Conservation (phyloP, 2,888 invertebrate species). For the Harpalus rubripes region DNA sequence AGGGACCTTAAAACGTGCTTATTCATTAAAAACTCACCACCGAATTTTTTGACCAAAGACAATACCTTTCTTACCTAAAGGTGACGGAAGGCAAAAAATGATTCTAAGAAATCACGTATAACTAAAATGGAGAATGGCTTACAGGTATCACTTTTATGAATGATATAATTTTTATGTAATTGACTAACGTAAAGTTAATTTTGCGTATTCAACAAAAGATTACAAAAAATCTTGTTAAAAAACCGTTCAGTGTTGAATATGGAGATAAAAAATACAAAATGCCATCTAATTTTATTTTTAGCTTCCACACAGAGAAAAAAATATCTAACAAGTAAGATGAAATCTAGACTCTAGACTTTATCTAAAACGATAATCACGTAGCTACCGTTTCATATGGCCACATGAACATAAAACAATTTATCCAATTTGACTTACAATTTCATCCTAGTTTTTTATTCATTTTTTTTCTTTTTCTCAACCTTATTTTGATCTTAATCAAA, state of each 20-base stretch:
- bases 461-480: neutral
- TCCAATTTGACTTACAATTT: constrained; percentile 29
- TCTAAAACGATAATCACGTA: constrained; percentile 30
- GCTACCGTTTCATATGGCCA: constrained; percentile 25
- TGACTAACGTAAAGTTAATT: no score
- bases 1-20: no score
- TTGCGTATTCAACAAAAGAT: no score
- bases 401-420: constrained; percentile 20
- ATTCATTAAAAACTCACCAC: no score
- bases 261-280: neutral
- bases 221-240: no score
- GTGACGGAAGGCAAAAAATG: no score
- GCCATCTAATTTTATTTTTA: neutral
- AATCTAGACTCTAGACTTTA: neutral
- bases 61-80: no score
- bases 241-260: neutral
- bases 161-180: no score
- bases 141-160: no score
- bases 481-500: neutral
- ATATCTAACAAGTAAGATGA: constrained; percentile 9
- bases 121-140: no score
- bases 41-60: no score
- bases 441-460: neutral
- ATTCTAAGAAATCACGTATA: no score
- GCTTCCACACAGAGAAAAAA: neutral